Evolutionary conservation across 2,888 invertebrate species (phyloP).

Genomic region (Linnaemya vulpina): DNA sequence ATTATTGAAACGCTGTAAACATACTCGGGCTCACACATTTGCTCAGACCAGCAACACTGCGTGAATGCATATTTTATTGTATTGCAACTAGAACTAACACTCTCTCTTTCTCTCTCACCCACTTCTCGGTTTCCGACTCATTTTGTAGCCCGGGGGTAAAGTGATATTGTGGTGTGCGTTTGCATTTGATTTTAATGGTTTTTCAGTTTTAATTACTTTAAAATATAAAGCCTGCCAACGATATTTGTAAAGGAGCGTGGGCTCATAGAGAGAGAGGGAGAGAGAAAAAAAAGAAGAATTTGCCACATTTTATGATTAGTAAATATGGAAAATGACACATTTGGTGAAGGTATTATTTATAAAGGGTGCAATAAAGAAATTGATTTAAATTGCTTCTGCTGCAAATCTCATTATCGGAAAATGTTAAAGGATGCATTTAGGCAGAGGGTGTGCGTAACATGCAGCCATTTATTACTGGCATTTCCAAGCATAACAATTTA

Average conservation of each 20-base stretch:
- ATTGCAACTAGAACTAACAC: constrained; percentile 27
- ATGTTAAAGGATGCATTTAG: constrained; percentile 9
- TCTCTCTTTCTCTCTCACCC: background rate
- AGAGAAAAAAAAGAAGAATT: background rate
- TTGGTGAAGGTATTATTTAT: background rate
- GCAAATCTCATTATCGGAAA: constrained; percentile 18
- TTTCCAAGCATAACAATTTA: background rate
- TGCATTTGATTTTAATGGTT: constrained; percentile 69
- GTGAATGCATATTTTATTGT: background rate
- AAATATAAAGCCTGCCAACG: constrained; percentile 52
- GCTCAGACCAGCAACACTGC: constrained; percentile 14
- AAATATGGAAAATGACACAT: constrained; percentile 41
- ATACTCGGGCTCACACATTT: constrained; percentile 29
- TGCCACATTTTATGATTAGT: constrained; percentile 54
- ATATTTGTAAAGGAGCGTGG: too few species aligned
- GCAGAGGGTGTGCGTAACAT: background rate
- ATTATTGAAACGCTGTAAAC: constrained; percentile 70
- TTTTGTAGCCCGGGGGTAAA: constrained; percentile 38
- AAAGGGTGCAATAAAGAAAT: constrained; percentile 36
- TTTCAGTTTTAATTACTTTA: constrained; percentile 71
- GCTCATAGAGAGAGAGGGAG: too few species aligned
- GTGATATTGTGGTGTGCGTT: constrained; percentile 44
- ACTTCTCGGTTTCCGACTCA: constrained; percentile 7
- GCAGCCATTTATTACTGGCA: background rate
- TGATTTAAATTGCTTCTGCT: constrained; percentile 60